Percentiles rank a stretch among this genome's conserved stretches.
phyloP scores from a whole-genome alignment of 2,797 vertebrate genomes.

The Pachyuromys duprasi region DNA sequence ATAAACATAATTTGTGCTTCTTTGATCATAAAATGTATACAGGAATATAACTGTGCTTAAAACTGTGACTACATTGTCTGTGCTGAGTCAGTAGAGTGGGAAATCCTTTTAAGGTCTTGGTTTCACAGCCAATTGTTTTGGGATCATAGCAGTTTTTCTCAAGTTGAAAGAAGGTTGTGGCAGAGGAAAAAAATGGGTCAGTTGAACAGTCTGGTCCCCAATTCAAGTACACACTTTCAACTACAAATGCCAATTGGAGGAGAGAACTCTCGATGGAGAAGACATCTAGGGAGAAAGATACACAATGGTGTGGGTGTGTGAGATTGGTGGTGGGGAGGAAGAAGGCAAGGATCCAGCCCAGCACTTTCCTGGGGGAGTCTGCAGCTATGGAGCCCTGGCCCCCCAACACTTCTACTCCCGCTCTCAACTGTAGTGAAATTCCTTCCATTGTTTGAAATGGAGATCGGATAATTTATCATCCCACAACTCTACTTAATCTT shows the following conservation, averaged over 20 bases:
- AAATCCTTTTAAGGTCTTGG: background rate
- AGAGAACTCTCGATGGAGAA: rapidly evolving
- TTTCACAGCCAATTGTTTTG: background rate
- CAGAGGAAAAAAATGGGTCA: background rate
- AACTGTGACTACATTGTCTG: background rate
- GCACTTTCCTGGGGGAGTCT: background rate
- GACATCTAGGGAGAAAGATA: background rate
- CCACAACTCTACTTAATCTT: background rate
- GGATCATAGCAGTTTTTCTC: background rate
- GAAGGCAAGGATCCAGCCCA: too few species aligned
- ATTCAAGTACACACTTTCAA: background rate
- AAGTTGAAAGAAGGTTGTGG: background rate
- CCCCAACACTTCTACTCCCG: rapidly evolving
- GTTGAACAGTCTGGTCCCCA: too few species aligned
- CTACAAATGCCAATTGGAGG: rapidly evolving
- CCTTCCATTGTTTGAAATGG: background rate
- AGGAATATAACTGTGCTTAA: background rate
- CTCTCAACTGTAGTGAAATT: background rate
- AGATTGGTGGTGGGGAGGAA: rapidly evolving
- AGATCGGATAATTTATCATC: background rate
- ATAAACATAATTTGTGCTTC: constrained; percentile 46
- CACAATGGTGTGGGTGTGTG: rapidly evolving
- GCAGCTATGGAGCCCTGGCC: background rate
- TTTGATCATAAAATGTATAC: background rate
- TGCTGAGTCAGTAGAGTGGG: background rate